Evolutionary conservation across 2,888 invertebrate species (phyloP), one percentile per base, ranked within the genome.

Genomic region (Lordiphosa andalusiaca): DNA sequence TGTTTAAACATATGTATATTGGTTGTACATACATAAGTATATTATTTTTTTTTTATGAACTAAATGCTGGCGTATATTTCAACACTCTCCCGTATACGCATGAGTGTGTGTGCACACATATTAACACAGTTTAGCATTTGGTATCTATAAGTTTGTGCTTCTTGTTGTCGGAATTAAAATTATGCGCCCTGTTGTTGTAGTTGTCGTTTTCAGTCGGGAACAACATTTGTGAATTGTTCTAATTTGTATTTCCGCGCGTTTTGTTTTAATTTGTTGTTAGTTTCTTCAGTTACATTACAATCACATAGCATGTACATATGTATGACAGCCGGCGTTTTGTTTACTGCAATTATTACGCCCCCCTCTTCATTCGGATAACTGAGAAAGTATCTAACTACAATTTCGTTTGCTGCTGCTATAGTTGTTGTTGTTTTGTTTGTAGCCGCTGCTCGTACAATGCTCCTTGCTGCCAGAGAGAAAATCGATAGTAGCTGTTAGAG

Each of bases 161-260:
- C 42, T 71, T 63, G 35, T 62, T 77, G 54, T 78, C 30, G 6
- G 44, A 44, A 44, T 44, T 33, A 23, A 44, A 44, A 44, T 30
- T 16, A 44, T 33, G 19, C 33, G 33, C 44, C 3, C 9, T 74
- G 49, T 74, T 76, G 64, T 67, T 67, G 60, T 81, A 76, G 66
- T 25, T 25, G 25, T 25, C 1, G 6, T 25, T 25, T 25, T 25
- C 25, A 6, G 25, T 78, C 78, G 72, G 69, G 69, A 73, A 73
- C 69, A 69, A 73, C 10, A 40, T 30, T 12, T 39, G 51, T 33
- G 56, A 66, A 68, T 65, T 76, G 74, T 58, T 66, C 77, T 77
- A 81, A 81, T 76, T 84, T 62, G 52, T 57, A 68, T 64, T 81
- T 81, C 71, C 81, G 77, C 71, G 64, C 74, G 41, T 61, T 38